phyloP scores from a whole-genome alignment of 2,888 invertebrate species.

The Poecilobothrus nobilitatus region DNA sequence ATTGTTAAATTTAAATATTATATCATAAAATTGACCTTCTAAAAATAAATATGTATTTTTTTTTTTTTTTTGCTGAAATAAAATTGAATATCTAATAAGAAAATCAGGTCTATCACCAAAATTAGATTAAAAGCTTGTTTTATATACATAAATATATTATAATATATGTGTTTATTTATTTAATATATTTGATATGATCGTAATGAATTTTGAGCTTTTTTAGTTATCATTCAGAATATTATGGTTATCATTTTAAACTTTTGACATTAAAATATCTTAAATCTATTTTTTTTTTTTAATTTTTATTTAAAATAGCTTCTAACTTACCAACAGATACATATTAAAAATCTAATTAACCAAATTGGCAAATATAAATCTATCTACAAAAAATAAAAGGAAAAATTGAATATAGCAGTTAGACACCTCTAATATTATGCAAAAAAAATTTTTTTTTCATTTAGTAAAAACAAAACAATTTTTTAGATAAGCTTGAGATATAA shows the following conservation, averaged over 20 bases:
- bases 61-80: not conserved
- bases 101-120: not conserved
- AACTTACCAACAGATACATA: too few relatives aligned
- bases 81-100: not conserved
- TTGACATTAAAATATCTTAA: too few relatives aligned
- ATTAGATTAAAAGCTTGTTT: conserved; percentile 1
- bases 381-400: too few relatives aligned
- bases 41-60: not conserved
- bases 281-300: too few relatives aligned
- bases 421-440: too few relatives aligned
- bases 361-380: too few relatives aligned
- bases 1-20: conserved; percentile 1
- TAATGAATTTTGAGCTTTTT: not conserved
- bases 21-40: conserved; percentile 3
- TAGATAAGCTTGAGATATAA: too few relatives aligned
- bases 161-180: not conserved
- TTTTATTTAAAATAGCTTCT: too few relatives aligned
- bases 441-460: too few relatives aligned
- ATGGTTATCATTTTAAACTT: not conserved
- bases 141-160: not conserved
- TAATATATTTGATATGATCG: not conserved
- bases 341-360: too few relatives aligned
- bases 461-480: too few relatives aligned
- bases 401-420: too few relatives aligned
- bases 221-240: not conserved